Percentiles rank a stretch among this genome's conserved stretches.
Evolutionary conservation across 2,797 vertebrate genomes (phyloP).

Genomic region (Macrochelys suwanniensis): DNA sequence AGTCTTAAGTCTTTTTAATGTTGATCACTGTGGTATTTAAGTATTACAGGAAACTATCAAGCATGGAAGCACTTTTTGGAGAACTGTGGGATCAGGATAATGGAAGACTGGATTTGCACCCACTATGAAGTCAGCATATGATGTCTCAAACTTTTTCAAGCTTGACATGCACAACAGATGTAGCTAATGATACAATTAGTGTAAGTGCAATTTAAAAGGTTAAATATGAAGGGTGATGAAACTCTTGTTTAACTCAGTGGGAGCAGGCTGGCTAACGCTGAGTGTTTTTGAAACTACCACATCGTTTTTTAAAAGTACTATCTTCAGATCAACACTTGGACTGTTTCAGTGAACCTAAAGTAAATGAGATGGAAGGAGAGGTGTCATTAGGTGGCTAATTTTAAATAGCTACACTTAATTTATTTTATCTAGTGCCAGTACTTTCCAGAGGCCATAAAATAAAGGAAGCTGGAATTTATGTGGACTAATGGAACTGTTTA

Average conservation of each 20-base stretch:
- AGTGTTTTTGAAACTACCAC: neutral
- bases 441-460: neutral
- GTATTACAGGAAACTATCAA: fast-evolving
- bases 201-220: neutral
- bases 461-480: neutral
- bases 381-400: neutral
- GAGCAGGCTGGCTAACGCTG: neutral
- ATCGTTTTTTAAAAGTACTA: neutral
- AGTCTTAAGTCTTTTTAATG: neutral
- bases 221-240: neutral
- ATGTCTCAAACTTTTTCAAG: neutral
- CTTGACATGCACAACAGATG: neutral
- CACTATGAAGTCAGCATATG: neutral
- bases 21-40: neutral
- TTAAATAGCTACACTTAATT: neutral
- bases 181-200: neutral
- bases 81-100: neutral
- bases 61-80: neutral
- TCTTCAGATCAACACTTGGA: neutral
- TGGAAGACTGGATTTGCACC: neutral
- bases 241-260: neutral
- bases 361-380: neutral
- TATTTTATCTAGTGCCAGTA: neutral
- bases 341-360: neutral
- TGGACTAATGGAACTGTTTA: neutral